Evolutionary conservation across 2,797 vertebrate genomes (phyloP).

Genomic region (Aselliscus stoliczkanus): DNA sequence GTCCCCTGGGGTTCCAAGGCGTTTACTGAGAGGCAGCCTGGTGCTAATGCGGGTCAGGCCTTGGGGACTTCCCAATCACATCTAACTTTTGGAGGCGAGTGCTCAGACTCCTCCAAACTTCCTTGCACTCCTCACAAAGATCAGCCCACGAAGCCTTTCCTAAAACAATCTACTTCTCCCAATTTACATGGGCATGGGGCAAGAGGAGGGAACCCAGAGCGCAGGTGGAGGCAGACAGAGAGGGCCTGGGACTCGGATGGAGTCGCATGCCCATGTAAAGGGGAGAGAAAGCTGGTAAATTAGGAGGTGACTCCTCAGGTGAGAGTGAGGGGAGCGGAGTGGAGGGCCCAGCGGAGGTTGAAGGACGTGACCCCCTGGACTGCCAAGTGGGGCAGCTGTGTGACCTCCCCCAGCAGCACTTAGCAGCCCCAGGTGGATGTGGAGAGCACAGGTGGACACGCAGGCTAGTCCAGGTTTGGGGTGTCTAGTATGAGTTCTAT

Average conservation of each 20-base stretch:
- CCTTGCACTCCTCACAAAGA: neutral
- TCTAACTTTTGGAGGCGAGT: neutral
- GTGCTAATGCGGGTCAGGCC: neutral
- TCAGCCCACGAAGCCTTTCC: neutral
- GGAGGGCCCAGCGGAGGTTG: neutral
- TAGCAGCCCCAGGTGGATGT: fast-evolving
- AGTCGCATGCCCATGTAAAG: neutral
- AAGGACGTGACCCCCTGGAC: fast-evolving
- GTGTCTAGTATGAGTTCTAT: neutral
- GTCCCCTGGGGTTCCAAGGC: neutral
- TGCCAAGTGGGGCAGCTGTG: fast-evolving
- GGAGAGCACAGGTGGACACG: neutral
- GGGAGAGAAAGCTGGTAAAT: neutral
- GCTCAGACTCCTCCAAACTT: neutral
- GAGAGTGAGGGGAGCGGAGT: neutral
- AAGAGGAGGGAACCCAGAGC: neutral
- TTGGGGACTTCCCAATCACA: neutral
- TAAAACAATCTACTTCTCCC: neutral
- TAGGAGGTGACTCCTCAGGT: neutral
- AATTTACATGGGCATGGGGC: neutral
- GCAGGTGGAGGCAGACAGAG: neutral
- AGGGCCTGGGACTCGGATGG: fast-evolving
- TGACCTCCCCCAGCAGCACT: fast-evolving
- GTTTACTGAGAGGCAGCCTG: neutral
- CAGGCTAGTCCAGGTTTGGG: neutral